Percentiles rank a stretch among this genome's conserved stretches.
Conservation (phyloP, 2,888 invertebrate genomes). For the Morpho deidamia region DNA sequence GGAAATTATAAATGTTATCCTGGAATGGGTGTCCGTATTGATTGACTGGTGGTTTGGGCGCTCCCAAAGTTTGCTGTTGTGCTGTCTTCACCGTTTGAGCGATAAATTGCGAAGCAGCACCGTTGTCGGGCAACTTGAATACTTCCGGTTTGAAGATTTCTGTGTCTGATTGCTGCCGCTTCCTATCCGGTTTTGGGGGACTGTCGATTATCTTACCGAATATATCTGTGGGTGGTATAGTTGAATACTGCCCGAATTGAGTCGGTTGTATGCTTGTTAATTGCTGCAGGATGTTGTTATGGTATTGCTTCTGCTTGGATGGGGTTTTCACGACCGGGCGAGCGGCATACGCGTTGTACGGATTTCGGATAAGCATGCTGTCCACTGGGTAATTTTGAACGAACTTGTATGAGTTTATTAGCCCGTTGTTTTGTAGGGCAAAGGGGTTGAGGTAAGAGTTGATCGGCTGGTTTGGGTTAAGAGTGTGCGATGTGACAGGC, state of each 20-base stretch:
- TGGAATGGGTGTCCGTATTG: constrained; percentile 46
- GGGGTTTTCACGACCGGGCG: constrained; percentile 59
- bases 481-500: constrained; percentile 39
- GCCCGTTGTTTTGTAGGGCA: constrained; percentile 48
- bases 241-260: constrained; percentile 58
- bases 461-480: constrained; percentile 60
- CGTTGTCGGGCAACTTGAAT: constrained; percentile 59
- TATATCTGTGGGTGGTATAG: constrained; percentile 50
- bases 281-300: constrained; percentile 57
- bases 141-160: constrained; percentile 67
- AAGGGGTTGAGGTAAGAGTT: constrained; percentile 69
- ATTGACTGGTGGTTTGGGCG: constrained; percentile 15
- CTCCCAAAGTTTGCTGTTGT: constrained; percentile 46
- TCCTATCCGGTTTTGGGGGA: constrained; percentile 46
- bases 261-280: constrained; percentile 58
- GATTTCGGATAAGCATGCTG: constrained; percentile 57
- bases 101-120: constrained; percentile 53
- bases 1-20: constrained; percentile 35
- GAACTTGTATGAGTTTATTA: constrained; percentile 54
- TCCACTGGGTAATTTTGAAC: constrained; percentile 62
- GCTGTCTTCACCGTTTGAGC: constrained; percentile 64
- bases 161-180: constrained; percentile 33
- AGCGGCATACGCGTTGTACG: constrained; percentile 55
- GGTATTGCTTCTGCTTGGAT: constrained; percentile 50
- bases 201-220: constrained; percentile 56